These are phyloP conservation scores for Teleopsis dalmanni DNA, from an alignment of 1,140 invertebrate species.

Conservation along the genomic window DNA sequence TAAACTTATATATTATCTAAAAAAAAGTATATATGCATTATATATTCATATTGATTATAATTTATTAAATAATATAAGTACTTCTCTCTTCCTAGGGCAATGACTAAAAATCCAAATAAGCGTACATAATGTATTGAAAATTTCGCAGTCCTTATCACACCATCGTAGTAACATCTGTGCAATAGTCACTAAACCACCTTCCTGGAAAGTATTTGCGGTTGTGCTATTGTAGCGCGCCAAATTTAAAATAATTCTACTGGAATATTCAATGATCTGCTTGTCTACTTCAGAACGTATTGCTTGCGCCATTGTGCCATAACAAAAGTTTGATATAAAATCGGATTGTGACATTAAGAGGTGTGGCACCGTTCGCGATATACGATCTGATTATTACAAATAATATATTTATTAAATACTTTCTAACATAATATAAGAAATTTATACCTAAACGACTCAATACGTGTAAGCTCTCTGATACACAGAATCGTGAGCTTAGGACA, in stretches of 20 bases:
- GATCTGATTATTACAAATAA: slow-evolving; percentile 22
- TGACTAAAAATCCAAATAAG: slow-evolving; percentile 57
- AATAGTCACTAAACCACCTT: slow-evolving; percentile 35
- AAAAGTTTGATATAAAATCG: slow-evolving; percentile 38
- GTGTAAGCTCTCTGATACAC: slow-evolving; percentile 27
- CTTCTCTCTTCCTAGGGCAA: slow-evolving; percentile 48
- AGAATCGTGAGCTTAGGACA: slow-evolving; percentile 29
- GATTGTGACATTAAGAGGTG: slow-evolving; percentile 37
- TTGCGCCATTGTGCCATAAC: slow-evolving; percentile 44
- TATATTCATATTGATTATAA: too few species aligned
- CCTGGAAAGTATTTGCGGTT: slow-evolving; percentile 35
- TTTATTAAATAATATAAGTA: slow-evolving; percentile 27
- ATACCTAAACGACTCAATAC: slow-evolving; percentile 31
- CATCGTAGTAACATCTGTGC: slow-evolving; percentile 51
- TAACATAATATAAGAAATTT: background rate
- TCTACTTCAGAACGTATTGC: slow-evolving; percentile 43
- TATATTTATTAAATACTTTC: background rate
- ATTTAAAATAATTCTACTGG: slow-evolving; percentile 42
- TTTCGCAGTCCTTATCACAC: slow-evolving; percentile 54
- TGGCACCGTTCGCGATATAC: slow-evolving; percentile 38
- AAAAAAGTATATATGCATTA: background rate
- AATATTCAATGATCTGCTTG: slow-evolving; percentile 40
- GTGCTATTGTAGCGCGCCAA: slow-evolving; percentile 38
- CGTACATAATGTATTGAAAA: slow-evolving; percentile 55
- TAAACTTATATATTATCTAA: slow-evolving; percentile 38